A percentile compares a stretch with the other conserved stretches of the same genome.
These are phyloP conservation scores for Lagorchestes hirsutus DNA, from an alignment of 2,797 vertebrate genomes.

Conservation along the genomic window DNA sequence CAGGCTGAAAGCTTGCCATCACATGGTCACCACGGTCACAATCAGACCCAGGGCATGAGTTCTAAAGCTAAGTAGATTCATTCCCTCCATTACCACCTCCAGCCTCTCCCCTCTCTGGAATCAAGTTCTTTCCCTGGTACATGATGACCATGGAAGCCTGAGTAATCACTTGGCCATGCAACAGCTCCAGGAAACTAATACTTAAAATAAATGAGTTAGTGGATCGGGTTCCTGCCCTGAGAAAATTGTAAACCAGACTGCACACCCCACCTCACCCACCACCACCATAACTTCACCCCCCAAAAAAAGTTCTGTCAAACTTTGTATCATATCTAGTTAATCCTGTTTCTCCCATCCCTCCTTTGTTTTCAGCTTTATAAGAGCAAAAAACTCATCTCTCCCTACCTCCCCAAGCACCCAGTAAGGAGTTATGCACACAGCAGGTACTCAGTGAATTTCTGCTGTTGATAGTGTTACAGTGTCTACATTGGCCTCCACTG, in stretches of 20 bases:
- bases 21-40: too few species aligned
- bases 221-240: not conserved
- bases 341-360: too few species aligned
- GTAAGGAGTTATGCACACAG: too few species aligned
- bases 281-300: not conserved
- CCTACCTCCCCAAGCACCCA: too few species aligned
- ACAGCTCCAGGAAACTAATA: not conserved
- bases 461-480: too few species aligned
- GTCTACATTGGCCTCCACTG: too few species aligned
- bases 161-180: not conserved
- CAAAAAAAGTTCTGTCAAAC: not conserved
- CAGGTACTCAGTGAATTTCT: too few species aligned
- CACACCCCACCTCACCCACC: not conserved
- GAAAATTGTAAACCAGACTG: not conserved
- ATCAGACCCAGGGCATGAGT: not conserved
- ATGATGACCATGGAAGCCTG: not conserved
- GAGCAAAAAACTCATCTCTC: too few species aligned
- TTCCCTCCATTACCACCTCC: not conserved
- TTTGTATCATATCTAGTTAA: too few species aligned
- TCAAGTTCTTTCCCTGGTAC: not conserved
- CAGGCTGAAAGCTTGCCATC: not conserved
- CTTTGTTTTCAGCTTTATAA: too few species aligned
- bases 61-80: not conserved
- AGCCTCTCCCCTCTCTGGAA: not conserved
- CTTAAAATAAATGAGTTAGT: not conserved